Conservation (phyloP, 2,797 vertebrate species). For the Pseudomugil tenellus region DNA sequence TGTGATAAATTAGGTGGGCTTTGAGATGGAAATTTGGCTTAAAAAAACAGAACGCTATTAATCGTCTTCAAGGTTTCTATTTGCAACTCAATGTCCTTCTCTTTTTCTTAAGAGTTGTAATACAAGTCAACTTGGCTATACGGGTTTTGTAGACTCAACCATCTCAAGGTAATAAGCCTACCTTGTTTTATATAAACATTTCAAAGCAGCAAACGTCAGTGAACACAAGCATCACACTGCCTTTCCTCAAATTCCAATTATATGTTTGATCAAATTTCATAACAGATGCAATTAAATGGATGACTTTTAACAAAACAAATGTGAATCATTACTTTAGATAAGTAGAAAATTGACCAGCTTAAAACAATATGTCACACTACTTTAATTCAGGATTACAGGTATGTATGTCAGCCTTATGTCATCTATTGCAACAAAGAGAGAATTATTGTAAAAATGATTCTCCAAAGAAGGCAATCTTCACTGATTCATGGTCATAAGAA, state of each 20-base stretch:
- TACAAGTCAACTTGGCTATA: slow-evolving; percentile 37
- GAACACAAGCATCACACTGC: background rate
- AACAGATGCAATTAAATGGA: background rate
- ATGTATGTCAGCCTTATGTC: background rate
- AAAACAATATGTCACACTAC: background rate
- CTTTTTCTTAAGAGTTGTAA: slow-evolving; percentile 25
- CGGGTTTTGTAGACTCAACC: no score
- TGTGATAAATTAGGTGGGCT: slow-evolving; percentile 37
- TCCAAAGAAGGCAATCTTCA: background rate
- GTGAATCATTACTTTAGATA: background rate
- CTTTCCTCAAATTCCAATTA: slow-evolving; percentile 9
- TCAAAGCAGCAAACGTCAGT: slow-evolving; percentile 9
- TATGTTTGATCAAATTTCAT: background rate
- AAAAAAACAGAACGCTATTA: slow-evolving; percentile 23
- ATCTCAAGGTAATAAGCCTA: no score
- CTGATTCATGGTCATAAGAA: no score
- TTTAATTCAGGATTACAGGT: background rate
- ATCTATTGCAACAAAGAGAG: background rate
- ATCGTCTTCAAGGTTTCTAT: slow-evolving; percentile 58
- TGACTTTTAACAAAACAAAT: background rate
- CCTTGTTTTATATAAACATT: slow-evolving; percentile 26
- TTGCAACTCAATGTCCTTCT: slow-evolving; percentile 54
- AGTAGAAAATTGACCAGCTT: background rate
- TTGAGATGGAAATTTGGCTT: slow-evolving; percentile 56
- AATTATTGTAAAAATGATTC: background rate